Percentiles rank a stretch among this genome's conserved stretches.
Evolutionary conservation across 2,797 vertebrate species (phyloP).

Genomic region (Gymnothorax javanicus): DNA sequence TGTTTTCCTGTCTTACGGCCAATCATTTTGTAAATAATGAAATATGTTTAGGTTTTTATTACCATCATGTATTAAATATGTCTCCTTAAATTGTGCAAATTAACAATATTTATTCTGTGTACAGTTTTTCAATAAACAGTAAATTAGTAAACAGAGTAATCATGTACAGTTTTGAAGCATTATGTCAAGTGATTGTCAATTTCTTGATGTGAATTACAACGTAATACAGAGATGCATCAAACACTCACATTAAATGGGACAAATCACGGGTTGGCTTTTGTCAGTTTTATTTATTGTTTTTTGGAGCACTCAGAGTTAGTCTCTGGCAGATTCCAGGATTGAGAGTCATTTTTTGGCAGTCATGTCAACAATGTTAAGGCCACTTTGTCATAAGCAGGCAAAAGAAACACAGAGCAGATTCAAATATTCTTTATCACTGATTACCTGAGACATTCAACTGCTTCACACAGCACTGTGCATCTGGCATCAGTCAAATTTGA

Average conservation of each 20-base stretch:
- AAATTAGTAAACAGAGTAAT: background rate
- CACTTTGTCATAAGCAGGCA: constrained; percentile 37
- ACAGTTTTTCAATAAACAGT: background rate
- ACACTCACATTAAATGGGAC: background rate
- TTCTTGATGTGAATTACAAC: background rate
- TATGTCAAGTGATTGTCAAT: no score
- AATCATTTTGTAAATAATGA: background rate
- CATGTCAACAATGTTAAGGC: constrained; percentile 40
- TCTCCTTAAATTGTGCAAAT: background rate
- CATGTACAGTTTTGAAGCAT: no score
- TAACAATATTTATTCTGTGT: background rate
- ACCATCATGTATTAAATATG: background rate
- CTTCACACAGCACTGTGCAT: background rate
- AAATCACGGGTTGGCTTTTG: background rate
- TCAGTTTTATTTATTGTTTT: background rate
- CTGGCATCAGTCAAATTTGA: background rate
- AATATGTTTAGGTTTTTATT: background rate
- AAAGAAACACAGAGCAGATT: background rate
- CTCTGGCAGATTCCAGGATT: background rate
- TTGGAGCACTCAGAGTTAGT: background rate
- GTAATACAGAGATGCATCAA: background rate
- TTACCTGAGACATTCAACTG: background rate
- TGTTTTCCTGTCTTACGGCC: background rate
- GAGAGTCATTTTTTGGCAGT: constrained; percentile 47
- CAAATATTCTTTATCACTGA: background rate